These are phyloP conservation scores for Halcyon badia DNA, from an alignment of 2,797 vertebrate species.

Conservation along the genomic window DNA sequence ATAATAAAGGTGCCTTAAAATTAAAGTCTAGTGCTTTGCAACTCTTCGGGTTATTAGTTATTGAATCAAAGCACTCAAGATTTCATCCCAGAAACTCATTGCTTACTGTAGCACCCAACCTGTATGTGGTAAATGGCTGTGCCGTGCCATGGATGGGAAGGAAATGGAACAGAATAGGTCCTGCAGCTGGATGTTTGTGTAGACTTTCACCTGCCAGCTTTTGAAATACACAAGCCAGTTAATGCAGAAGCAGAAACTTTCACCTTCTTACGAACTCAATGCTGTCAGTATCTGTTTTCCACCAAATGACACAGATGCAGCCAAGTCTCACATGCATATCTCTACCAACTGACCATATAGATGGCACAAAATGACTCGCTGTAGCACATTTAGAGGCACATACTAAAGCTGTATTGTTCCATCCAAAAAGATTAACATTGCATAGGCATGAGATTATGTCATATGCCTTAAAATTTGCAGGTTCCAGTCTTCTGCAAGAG, in stretches of 20 bases:
- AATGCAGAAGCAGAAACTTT: neutral
- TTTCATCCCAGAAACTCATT: neutral
- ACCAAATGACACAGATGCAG: neutral
- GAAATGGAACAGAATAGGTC: neutral
- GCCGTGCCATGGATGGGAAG: neutral
- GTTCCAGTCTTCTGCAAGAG: neutral
- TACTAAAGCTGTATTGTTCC: neutral
- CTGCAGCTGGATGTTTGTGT: neutral
- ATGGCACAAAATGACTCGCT: neutral
- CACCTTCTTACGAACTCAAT: neutral
- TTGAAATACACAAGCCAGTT: neutral
- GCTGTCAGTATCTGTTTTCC: neutral
- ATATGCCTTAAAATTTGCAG: neutral
- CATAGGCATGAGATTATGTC: neutral
- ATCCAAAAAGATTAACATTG: neutral
- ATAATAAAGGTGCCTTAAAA: fast-evolving
- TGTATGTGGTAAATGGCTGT: neutral
- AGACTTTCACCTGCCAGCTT: neutral
- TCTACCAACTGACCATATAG: fast-evolving
- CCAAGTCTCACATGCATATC: fast-evolving
- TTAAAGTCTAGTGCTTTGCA: neutral
- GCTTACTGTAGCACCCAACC: neutral
- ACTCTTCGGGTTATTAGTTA: neutral
- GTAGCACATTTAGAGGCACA: neutral
- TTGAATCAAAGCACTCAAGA: neutral